Percentiles rank a stretch among this genome's conserved stretches.
phyloP scores from a whole-genome alignment of 2,113 vertebrate genomes.

The Gnathonemus longibarbis region DNA sequence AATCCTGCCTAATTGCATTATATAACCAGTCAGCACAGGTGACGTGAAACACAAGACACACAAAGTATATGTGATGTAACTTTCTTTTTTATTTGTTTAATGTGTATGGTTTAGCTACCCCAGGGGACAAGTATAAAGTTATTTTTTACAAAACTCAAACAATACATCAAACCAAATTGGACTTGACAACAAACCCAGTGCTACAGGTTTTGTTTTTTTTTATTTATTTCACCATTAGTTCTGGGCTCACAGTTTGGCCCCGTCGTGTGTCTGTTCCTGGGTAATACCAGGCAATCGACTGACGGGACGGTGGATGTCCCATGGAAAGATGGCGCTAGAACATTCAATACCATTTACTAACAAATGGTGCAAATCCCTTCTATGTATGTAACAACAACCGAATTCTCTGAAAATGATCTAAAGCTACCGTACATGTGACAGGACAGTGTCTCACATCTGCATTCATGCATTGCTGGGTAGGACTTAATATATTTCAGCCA shows the following conservation, averaged over 20 bases:
- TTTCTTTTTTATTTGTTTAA: conserved; percentile 49
- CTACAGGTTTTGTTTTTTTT: conserved; percentile 24
- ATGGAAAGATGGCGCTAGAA: conserved; percentile 53
- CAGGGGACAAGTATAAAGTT: conserved; percentile 57
- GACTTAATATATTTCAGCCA: conserved; percentile 7
- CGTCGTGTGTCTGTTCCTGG: conserved; percentile 7
- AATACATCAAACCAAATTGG: conserved; percentile 59
- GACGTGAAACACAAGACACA: not conserved
- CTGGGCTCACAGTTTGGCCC: conserved; percentile 38
- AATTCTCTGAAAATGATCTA: conserved; percentile 42
- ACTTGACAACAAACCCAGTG: conserved; percentile 48
- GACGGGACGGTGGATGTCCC: conserved; percentile 48
- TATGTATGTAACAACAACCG: conserved; percentile 43
- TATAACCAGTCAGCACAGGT: not conserved
- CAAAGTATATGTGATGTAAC: conserved; percentile 31
- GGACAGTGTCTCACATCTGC: conserved; percentile 11
- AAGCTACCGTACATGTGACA: conserved; percentile 16
- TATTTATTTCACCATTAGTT: conserved; percentile 23
- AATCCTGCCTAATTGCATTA: not conserved
- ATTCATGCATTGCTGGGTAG: conserved; percentile 23
- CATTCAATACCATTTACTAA: conserved; percentile 55
- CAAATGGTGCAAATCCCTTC: conserved; percentile 37
- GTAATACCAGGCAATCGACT: conserved; percentile 42
- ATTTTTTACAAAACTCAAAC: conserved; percentile 45
- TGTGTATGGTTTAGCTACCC: conserved; percentile 52